phyloP scores from a whole-genome alignment of 2,797 vertebrate genomes.

The Ispidina lecontei region DNA sequence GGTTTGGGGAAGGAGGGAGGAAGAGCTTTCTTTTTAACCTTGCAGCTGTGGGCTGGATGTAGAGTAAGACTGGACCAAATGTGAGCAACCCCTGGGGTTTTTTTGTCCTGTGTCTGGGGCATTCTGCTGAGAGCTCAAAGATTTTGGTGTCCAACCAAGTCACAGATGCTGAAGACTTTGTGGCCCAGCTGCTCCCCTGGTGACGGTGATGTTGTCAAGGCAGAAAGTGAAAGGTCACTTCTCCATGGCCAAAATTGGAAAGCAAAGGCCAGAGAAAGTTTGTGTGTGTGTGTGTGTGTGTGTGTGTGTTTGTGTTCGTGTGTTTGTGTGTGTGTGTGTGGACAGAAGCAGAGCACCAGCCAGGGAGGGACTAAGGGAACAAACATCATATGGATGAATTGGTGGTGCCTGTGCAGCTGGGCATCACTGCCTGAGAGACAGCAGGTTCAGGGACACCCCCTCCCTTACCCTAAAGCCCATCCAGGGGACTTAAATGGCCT shows the following conservation, averaged over 20 bases:
- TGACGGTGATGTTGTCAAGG: background rate
- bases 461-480: no score
- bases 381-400: fast-evolving
- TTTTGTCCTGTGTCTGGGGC: background rate
- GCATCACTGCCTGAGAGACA: fast-evolving
- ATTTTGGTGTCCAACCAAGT: no score
- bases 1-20: background rate
- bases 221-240: background rate
- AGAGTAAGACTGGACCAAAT: fast-evolving
- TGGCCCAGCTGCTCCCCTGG: constrained; percentile 19
- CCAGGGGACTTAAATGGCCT: no score
- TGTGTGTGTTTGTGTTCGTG: background rate
- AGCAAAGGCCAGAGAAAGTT: background rate
- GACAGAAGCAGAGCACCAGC: background rate
- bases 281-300: fast-evolving
- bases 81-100: fast-evolving
- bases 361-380: background rate
- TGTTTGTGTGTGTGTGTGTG: fast-evolving
- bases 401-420: fast-evolving
- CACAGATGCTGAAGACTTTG: background rate
- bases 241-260: background rate
- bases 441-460: fast-evolving
- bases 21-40: background rate
- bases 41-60: background rate
- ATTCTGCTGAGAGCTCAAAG: background rate